phyloP scores from a whole-genome alignment of 2,113 vertebrate genomes.

The Albula glossodonta region DNA sequence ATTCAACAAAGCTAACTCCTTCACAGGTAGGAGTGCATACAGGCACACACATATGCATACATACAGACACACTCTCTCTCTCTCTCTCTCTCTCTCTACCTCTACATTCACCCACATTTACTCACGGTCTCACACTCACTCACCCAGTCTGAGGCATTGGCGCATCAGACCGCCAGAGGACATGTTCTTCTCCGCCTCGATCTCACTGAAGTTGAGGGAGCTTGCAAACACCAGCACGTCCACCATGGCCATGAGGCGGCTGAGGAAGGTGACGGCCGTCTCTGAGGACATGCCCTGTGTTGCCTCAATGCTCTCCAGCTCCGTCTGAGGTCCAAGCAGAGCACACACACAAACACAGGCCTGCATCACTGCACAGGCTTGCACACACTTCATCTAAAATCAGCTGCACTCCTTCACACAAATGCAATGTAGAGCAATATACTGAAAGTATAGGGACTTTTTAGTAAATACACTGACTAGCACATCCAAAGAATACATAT shows the following conservation, averaged over 20 bases:
- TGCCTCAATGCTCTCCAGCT: constrained; percentile 91
- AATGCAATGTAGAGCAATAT: too few species aligned
- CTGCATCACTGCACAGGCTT: neutral
- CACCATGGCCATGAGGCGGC: constrained; percentile 96
- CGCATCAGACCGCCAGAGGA: constrained; percentile 96
- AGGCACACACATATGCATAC: neutral
- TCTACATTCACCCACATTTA: neutral
- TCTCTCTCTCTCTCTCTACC: neutral
- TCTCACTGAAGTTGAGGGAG: constrained; percentile 97
- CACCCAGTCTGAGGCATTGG: constrained; percentile 91
- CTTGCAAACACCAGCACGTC: constrained; percentile 95
- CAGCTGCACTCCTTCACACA: too few species aligned
- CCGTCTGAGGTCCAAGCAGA: constrained; percentile 73
- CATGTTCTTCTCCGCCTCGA: constrained; percentile 99
- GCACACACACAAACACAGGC: neutral
- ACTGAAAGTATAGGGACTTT: too few species aligned
- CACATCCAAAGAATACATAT: too few species aligned
- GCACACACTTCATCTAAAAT: neutral
- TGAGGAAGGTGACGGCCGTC: constrained; percentile 92
- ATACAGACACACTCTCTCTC: constrained; percentile 10
- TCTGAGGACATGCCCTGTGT: constrained; percentile 98
- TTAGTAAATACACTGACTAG: too few species aligned
- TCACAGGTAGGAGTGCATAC: too few species aligned
- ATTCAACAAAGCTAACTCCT: too few species aligned
- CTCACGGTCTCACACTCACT: constrained; percentile 40